Evolutionary conservation across 1,140 invertebrate genomes (phyloP).

Genomic region (fruit fly (Drosophila melanogaster)): DNA sequence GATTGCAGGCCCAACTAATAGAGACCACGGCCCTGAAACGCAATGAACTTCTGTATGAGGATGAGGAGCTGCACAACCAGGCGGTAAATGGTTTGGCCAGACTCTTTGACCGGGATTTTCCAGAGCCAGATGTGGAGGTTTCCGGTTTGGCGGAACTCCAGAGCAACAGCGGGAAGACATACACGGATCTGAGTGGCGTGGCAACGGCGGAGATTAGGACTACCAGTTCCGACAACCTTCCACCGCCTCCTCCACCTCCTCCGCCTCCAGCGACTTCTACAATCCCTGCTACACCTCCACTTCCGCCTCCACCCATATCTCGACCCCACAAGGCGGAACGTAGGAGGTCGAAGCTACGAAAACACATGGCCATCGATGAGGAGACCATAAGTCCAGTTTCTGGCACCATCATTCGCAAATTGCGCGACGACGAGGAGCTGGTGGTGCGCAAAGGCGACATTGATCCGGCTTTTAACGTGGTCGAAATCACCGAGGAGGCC

Average conservation of each 20-base stretch:
- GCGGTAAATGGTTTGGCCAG: conserved; percentile 77
- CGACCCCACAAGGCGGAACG: conserved; percentile 83
- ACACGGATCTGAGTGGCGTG: conserved; percentile 85
- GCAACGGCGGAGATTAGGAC: not conserved
- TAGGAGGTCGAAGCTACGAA: conserved; percentile 88
- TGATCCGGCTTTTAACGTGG: conserved; percentile 97
- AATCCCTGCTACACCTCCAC: conserved; percentile 46
- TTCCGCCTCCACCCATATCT: not conserved
- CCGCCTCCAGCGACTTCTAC: conserved; percentile 55
- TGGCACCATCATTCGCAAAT: conserved; percentile 95
- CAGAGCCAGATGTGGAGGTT: conserved; percentile 9
- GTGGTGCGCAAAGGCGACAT: conserved; percentile 95
- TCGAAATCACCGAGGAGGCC: conserved; percentile 98
- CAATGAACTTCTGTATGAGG: conserved; percentile 75
- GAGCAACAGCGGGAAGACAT: conserved; percentile 84
- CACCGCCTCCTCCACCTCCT: conserved; percentile 44
- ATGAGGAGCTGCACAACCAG: conserved; percentile 77
- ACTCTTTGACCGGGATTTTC: conserved; percentile 75
- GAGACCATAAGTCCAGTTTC: conserved; percentile 99
- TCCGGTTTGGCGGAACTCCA: conserved; percentile 11
- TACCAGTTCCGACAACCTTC: not conserved
- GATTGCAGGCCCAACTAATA: conserved; percentile 32
- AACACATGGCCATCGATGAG: conserved; percentile 94
- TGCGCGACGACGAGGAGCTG: conserved; percentile 92
- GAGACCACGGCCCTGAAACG: conserved; percentile 65